Percentiles rank a stretch among this genome's conserved stretches.
Evolutionary conservation across 2,113 vertebrate genomes (phyloP).

Genomic region (Trogon melanurus): DNA sequence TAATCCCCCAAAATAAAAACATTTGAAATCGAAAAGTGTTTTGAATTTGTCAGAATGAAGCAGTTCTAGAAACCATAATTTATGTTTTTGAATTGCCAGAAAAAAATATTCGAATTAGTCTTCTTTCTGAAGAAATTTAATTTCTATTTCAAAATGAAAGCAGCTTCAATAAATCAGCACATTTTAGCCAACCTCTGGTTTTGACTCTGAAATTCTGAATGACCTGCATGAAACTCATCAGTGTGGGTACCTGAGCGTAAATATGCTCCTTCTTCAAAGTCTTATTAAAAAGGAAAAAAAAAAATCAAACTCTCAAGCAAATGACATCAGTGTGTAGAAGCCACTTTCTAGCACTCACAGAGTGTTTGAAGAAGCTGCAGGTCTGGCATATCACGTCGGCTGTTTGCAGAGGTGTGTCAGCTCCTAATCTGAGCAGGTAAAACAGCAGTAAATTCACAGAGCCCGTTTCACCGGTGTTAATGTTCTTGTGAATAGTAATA

Average conservation of each 20-base stretch:
- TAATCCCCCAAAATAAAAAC: not conserved
- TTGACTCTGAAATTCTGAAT: not conserved
- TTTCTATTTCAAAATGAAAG: not conserved
- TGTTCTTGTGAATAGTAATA: constrained; percentile 54
- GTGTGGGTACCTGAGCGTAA: not conserved
- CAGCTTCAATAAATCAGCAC: not conserved
- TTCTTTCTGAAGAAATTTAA: not conserved
- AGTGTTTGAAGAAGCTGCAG: not conserved
- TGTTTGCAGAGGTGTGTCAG: not conserved
- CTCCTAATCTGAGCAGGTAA: constrained; percentile 24
- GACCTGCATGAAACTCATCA: not conserved
- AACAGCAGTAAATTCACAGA: constrained; percentile 51
- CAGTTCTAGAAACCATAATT: not conserved
- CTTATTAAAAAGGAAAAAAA: not conserved
- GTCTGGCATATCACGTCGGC: not conserved
- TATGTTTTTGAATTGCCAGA: not conserved
- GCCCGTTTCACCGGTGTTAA: constrained; percentile 9
- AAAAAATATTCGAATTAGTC: not conserved
- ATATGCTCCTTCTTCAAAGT: not conserved
- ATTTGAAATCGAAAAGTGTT: not conserved
- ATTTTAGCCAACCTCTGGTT: not conserved
- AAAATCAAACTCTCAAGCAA: not conserved
- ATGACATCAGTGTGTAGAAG: not conserved
- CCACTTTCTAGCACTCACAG: not conserved
- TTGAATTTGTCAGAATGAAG: not conserved